phyloP scores from a whole-genome alignment of 2,888 invertebrate genomes.

The Hemicrepidius hirtus region DNA sequence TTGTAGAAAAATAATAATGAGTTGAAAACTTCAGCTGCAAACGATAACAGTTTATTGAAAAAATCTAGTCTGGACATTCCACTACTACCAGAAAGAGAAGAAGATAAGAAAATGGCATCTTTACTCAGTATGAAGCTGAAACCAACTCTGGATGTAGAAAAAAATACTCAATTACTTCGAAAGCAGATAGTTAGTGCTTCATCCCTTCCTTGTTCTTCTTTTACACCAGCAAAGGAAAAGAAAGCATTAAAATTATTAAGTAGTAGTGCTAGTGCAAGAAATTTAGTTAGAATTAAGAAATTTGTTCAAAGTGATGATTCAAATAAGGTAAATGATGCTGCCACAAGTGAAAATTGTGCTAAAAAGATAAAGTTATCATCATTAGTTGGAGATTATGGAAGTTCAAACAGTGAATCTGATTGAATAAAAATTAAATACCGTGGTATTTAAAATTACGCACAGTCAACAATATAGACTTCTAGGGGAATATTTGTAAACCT shows the following conservation, averaged over 20 bases:
- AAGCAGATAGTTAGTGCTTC: slow-evolving; percentile 66
- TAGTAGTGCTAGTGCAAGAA: slow-evolving; percentile 39
- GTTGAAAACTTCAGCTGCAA: slow-evolving; percentile 79
- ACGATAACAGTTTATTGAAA: slow-evolving; percentile 82
- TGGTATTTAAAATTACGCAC: too few relatives aligned
- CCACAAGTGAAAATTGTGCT: not conserved
- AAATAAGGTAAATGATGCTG: slow-evolving; percentile 20
- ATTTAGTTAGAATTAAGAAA: slow-evolving; percentile 49
- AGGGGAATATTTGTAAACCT: too few relatives aligned
- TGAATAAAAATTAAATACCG: too few relatives aligned
- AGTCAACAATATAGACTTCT: too few relatives aligned
- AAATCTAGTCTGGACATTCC: slow-evolving; percentile 86
- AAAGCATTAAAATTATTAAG: slow-evolving; percentile 66
- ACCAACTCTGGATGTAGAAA: slow-evolving; percentile 77
- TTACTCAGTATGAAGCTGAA: slow-evolving; percentile 82
- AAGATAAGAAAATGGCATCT: slow-evolving; percentile 87
- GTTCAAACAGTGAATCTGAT: slow-evolving; percentile 63
- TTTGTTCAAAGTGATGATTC: not conserved
- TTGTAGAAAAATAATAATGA: slow-evolving; percentile 83
- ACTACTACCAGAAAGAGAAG: slow-evolving; percentile 85
- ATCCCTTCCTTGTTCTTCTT: slow-evolving; percentile 66
- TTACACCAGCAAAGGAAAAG: slow-evolving; percentile 65
- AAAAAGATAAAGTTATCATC: slow-evolving; percentile 55
- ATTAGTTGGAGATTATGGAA: slow-evolving; percentile 66
- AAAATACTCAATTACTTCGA: slow-evolving; percentile 70